phyloP scores from a whole-genome alignment of 2,113 vertebrate species.

The Nycticorax nycticorax region DNA sequence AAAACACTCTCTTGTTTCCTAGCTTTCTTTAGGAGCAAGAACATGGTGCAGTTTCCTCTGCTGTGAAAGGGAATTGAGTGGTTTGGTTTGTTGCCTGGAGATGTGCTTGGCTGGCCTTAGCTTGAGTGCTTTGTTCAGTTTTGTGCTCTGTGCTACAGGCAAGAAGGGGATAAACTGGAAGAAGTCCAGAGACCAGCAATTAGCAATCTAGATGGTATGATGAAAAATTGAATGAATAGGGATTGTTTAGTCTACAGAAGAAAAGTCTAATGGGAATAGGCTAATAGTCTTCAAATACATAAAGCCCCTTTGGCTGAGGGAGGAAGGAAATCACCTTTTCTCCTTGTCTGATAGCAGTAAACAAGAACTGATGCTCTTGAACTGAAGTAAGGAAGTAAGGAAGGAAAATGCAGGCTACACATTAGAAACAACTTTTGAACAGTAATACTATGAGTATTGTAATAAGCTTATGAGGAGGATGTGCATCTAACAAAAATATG shows the following conservation, averaged over 20 bases:
- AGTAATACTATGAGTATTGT: background rate
- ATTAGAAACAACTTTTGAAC: background rate
- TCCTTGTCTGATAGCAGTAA: background rate
- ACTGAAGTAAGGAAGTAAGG: background rate
- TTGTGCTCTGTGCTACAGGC: background rate
- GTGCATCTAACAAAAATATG: background rate
- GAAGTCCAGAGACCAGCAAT: background rate
- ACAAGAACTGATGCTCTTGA: background rate
- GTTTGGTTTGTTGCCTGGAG: background rate
- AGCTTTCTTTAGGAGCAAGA: background rate
- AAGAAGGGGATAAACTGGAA: background rate
- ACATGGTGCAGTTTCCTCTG: background rate
- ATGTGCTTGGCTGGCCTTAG: background rate
- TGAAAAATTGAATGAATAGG: background rate
- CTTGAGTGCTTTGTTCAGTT: background rate
- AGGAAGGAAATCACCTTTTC: background rate
- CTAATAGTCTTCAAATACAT: background rate
- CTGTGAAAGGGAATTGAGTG: background rate
- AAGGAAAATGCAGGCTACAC: background rate
- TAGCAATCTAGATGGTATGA: background rate
- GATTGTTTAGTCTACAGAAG: slow-evolving; percentile 19
- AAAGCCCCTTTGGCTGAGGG: background rate
- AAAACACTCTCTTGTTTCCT: background rate
- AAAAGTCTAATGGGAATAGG: background rate
- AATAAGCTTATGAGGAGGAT: background rate